Percentiles rank a stretch among this genome's conserved stretches.
These are phyloP conservation scores for Cavia porcellus DNA, from an alignment of 2,113 vertebrate species.

Conservation along the genomic window DNA sequence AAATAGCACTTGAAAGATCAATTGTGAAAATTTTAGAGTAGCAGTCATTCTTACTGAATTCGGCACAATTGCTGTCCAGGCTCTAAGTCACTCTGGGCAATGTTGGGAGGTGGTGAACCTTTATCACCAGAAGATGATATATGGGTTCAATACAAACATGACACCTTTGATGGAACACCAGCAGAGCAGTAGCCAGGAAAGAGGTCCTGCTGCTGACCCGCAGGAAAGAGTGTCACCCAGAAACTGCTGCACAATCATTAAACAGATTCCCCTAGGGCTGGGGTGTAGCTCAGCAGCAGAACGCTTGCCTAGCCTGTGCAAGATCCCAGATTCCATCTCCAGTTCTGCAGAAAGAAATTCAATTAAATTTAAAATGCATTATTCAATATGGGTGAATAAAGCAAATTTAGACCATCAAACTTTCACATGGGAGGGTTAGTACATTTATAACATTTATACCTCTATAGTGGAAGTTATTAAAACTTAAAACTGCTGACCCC, in stretches of 20 bases:
- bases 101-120: not conserved
- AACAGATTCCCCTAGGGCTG: not conserved
- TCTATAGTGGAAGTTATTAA: not conserved
- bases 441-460: not conserved
- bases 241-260: not conserved
- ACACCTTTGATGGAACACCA: not conserved
- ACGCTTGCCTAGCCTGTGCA: not conserved
- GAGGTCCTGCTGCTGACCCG: not conserved
- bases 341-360: not conserved
- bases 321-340: not conserved
- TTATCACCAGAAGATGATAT: not conserved
- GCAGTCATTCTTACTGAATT: conserved; percentile 10
- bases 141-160: not conserved
- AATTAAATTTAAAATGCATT: not conserved
- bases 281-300: not conserved
- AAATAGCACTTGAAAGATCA: not conserved
- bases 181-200: not conserved
- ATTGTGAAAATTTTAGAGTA: not conserved
- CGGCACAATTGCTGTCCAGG: not conserved
- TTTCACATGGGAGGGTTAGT: not conserved
- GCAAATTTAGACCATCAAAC: not conserved
- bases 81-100: not conserved
- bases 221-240: not conserved
- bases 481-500: not conserved
- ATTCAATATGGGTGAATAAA: not conserved